These are phyloP conservation scores for Nixonia krombeini DNA, from an alignment of 1,140 invertebrate genomes.

Conservation along the genomic window DNA sequence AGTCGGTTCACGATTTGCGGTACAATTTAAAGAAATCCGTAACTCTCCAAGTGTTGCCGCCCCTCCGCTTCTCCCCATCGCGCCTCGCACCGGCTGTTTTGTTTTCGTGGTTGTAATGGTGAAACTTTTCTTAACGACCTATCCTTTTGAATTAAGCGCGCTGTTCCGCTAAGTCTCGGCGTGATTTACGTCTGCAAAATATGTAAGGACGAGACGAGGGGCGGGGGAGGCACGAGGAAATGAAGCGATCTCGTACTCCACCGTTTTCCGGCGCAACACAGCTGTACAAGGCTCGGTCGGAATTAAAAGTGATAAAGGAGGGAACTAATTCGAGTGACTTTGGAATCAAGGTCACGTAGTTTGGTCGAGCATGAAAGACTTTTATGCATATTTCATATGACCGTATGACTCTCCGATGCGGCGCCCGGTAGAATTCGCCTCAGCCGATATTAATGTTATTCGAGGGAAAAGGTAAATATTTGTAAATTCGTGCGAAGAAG, in stretches of 20 bases:
- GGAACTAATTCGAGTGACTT: neutral
- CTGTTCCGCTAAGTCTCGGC: conserved; percentile 24
- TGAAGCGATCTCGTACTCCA: conserved; percentile 3
- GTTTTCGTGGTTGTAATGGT: conserved; percentile 47
- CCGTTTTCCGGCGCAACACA: neutral
- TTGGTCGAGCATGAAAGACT: too few relatives aligned
- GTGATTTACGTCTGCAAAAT: conserved; percentile 25
- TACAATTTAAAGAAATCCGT: conserved; percentile 48
- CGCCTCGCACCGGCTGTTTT: neutral
- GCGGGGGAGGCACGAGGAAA: neutral
- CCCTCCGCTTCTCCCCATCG: conserved; percentile 14
- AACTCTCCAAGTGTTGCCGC: conserved; percentile 20
- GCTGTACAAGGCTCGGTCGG: neutral
- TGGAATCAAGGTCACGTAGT: neutral
- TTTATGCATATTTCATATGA: too few relatives aligned
- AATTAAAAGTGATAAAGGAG: neutral
- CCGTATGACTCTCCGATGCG: too few relatives aligned
- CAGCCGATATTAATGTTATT: conserved; percentile 14
- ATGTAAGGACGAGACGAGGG: neutral
- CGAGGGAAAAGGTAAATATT: conserved; percentile 13
- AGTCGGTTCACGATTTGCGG: conserved; percentile 40
- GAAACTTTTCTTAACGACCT: conserved; percentile 62
- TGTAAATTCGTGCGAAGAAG: conserved; percentile 7
- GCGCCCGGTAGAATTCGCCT: too few relatives aligned
- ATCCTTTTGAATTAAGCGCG: conserved; percentile 60